Evolutionary conservation across 2,113 vertebrate genomes (phyloP).

Genomic region (Ochotona curzoniae): DNA sequence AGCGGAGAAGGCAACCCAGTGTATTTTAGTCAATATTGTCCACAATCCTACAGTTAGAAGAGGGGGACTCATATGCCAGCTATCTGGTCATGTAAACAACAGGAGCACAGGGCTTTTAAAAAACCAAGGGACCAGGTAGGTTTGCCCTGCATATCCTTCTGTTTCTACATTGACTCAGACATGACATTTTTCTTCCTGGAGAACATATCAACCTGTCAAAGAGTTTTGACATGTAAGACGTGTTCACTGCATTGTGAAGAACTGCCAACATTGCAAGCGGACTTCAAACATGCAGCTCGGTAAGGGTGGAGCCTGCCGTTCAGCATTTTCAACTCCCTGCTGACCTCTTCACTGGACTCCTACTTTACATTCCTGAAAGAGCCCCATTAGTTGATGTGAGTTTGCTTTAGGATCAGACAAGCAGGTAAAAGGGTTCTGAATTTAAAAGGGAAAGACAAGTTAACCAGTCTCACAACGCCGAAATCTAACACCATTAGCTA

Average conservation of each 20-base stretch:
- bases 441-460: not conserved
- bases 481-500: not conserved
- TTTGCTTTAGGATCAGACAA: slow-evolving; percentile 27
- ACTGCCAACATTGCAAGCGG: not conserved
- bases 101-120: not conserved
- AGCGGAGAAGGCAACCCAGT: not conserved
- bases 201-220: not conserved
- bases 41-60: not conserved
- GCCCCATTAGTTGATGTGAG: not conserved
- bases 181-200: not conserved
- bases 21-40: not conserved
- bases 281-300: not conserved
- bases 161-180: not conserved
- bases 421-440: not conserved
- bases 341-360: not conserved
- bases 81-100: not conserved
- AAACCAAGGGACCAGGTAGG: not conserved
- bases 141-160: not conserved
- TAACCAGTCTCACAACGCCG: not conserved
- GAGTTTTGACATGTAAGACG: not conserved
- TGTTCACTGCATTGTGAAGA: slow-evolving; percentile 15
- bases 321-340: slow-evolving; percentile 48
- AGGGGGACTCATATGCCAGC: not conserved
- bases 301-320: not conserved
- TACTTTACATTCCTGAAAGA: slow-evolving; percentile 1